Base-by-base conservation (phyloP, 2,797 vertebrate genomes). In the Prunella strophiata region DNA sequence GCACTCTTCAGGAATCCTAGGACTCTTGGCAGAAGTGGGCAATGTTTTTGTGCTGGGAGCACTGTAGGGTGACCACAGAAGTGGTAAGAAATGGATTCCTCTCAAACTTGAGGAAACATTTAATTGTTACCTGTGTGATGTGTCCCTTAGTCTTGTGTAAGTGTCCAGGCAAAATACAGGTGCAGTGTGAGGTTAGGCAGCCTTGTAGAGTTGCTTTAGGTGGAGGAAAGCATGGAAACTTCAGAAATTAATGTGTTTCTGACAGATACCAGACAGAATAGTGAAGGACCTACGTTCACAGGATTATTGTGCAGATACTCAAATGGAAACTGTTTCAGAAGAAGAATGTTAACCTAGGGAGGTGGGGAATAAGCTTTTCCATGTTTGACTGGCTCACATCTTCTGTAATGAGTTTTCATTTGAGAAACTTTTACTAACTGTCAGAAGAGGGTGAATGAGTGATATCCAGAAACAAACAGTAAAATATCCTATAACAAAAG, bases 1-100 rank as follows among this genome's bases (percentile, higher is more conserved):
- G 18, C 21, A 0, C 13, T 72, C 38, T 3, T 65, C 6, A 15
- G 58, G 47, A 74, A 22, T 0, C 5, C 5, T 34, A 25, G n/a
- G n/a, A 14, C 22, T 59, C 65, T 40, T 8, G 8, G 32, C 40
- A 43, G 55, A 30, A 71, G 15, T 1, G 22, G 29, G 5, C 18
- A 32, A 0, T 15, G n/a, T 12, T n/a, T 66, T 16, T 80, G 30
- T 29, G 14, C 38, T 6, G n/a, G 30, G 45, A 65, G 20, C 25
- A 1, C 32, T 34, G 36, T 12, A 34, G 34, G 18, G 21, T 58
- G 73, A 20, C 36, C 52, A 9, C 6, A 27, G 25, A 48, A 48
- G 15, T 77, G 15, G 5, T 18, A 52, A 52, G 50, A 43, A 77
- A 26, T 29, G 8, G 18, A 38, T 61, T 63, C 2, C 5, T 57